Percentiles rank a stretch among this genome's conserved stretches.
phyloP scores from a whole-genome alignment of 2,888 invertebrate genomes.

The Mactromeris polynyma region DNA sequence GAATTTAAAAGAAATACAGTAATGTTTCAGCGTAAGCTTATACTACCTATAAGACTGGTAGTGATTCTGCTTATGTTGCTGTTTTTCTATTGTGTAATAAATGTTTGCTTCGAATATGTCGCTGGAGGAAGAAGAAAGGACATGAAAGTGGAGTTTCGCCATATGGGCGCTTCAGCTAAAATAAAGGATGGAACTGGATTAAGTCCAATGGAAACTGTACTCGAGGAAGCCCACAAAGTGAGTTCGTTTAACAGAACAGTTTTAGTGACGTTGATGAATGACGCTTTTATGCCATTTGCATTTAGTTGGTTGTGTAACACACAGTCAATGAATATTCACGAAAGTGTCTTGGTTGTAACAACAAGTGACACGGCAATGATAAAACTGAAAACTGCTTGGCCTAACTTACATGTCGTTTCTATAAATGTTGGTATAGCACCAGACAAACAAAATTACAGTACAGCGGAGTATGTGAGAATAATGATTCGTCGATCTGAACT shows the following conservation, averaged over 20 bases:
- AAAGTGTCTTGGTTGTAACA: conserved; percentile 76
- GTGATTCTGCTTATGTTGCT: no score
- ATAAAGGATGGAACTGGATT: no score
- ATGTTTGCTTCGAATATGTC: no score
- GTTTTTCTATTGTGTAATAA: no score
- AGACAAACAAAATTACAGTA: conserved; percentile 75
- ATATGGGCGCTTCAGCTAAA: no score
- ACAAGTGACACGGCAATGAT: conserved; percentile 69
- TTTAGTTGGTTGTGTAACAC: conserved; percentile 79
- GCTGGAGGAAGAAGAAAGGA: no score
- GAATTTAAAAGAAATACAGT: no score
- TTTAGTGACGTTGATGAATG: conserved; percentile 73
- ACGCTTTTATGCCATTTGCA: conserved; percentile 76
- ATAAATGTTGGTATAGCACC: conserved; percentile 53
- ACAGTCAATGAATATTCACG: conserved; percentile 73
- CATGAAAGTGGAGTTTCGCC: no score
- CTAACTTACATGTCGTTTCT: conserved; percentile 67
- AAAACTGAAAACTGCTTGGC: conserved; percentile 74
- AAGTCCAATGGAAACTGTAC: not conserved
- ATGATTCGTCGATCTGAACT: conserved; percentile 75
- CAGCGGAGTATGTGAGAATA: conserved; percentile 75
- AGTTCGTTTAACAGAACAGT: conserved; percentile 59
- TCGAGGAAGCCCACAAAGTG: conserved; percentile 30
- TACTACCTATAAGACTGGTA: no score
- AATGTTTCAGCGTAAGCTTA: no score